A percentile compares a stretch with the other conserved stretches of the same genome.
Evolutionary conservation across 2,888 invertebrate species (phyloP).

Genomic region (Drosophila colorata): DNA sequence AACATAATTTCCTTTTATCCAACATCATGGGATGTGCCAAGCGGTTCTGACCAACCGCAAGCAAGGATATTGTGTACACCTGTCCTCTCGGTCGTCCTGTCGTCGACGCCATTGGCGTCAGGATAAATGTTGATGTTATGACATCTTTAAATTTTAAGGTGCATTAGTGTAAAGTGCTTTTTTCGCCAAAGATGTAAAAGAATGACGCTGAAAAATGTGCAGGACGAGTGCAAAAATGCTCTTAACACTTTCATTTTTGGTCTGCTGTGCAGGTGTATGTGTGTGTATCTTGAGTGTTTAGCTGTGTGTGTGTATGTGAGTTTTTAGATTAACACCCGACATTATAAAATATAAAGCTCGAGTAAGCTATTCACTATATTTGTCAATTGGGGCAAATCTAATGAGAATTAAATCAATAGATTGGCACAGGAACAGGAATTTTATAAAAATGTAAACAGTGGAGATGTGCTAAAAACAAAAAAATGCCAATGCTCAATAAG

Average conservation of each 20-base stretch:
- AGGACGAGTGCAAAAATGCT: constrained; percentile 67
- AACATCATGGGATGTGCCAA: constrained; percentile 11
- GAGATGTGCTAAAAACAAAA: too few relatives aligned
- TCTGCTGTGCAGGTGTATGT: constrained; percentile 14
- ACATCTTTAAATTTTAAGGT: constrained; percentile 82
- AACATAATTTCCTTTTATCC: constrained; percentile 2
- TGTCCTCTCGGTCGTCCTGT: constrained; percentile 14
- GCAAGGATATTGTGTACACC: constrained; percentile 21
- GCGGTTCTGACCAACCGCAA: constrained; percentile 27
- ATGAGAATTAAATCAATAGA: too few relatives aligned
- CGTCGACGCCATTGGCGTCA: constrained; percentile 29
- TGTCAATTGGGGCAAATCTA: not conserved
- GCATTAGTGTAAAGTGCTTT: constrained; percentile 81
- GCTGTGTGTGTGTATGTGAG: constrained; percentile 10
- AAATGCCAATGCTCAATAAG: too few relatives aligned
- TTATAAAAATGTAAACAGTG: too few relatives aligned
- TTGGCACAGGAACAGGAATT: too few relatives aligned
- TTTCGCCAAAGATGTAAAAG: constrained; percentile 63
- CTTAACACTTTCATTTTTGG: constrained; percentile 74
- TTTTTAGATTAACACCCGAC: constrained; percentile 43
- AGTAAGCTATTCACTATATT: constrained; percentile 2
- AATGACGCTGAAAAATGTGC: constrained; percentile 68
- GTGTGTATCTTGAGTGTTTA: not conserved
- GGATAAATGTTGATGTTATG: constrained; percentile 81
- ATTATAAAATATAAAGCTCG: constrained; percentile 11